Percentiles rank a stretch among this genome's conserved stretches.
Evolutionary conservation across 2,113 vertebrate species (phyloP).

Genomic region (Cathartes aura): DNA sequence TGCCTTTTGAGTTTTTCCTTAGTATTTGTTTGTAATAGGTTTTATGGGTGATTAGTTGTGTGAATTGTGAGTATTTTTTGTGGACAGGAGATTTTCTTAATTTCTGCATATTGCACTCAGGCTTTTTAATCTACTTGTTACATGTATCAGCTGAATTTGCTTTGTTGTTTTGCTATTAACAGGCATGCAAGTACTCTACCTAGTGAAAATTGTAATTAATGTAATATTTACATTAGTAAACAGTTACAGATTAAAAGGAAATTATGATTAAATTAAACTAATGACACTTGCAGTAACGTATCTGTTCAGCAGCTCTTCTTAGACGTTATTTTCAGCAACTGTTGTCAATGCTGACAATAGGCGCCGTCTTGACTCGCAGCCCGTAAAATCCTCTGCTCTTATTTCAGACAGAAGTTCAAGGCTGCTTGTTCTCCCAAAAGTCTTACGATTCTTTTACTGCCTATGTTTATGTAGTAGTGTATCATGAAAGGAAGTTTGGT

Average conservation of each 20-base stretch:
- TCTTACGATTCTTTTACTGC: not conserved
- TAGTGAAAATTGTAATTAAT: not conserved
- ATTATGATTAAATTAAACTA: not conserved
- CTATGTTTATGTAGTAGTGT: not conserved
- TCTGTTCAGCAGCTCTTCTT: not conserved
- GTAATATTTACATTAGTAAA: not conserved
- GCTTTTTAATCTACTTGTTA: not conserved
- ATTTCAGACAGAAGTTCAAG: not conserved
- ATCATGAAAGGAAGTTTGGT: not conserved
- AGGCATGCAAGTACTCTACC: not conserved
- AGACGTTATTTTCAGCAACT: not conserved
- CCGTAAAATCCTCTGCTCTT: not conserved
- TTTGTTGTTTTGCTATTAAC: not conserved
- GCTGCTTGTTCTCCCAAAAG: not conserved
- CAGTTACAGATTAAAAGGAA: not conserved
- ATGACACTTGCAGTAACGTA: not conserved
- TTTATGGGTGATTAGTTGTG: slow-evolving; percentile 84
- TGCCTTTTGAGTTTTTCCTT: slow-evolving; percentile 76
- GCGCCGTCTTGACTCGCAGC: not conserved
- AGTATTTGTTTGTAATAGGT: slow-evolving; percentile 81
- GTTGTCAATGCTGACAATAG: not conserved
- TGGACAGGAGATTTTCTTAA: slow-evolving; percentile 53
- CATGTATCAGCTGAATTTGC: not conserved
- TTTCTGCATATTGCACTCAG: not conserved
- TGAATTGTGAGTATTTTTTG: slow-evolving; percentile 57